Evolutionary conservation across 2,888 invertebrate genomes (phyloP), one percentile per base, ranked within the genome.

Genomic region (Gryllus longicercus): DNA sequence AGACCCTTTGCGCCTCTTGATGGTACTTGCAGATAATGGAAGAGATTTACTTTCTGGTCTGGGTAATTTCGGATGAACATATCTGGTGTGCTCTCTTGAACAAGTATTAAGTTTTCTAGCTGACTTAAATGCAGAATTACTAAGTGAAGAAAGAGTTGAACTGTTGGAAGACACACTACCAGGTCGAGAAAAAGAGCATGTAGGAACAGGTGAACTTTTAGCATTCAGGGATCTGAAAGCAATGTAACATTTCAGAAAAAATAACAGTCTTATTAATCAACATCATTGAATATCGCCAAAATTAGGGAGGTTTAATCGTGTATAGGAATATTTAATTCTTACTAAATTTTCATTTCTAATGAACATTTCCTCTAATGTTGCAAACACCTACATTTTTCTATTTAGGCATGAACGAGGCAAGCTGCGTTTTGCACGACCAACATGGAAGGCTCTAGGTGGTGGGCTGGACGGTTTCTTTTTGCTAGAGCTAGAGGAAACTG

Each of bases 381-480:
- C 38, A 38, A 38, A 38, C 25, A 76, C 77, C 49, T 77, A 77
- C 77, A 50, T 49, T 77, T 50, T 77, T 77, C 77, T 77, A 49
- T 49, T 77, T 12, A 50, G 50, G 11, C 50, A 50, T 12, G 77
- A 21, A 14, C 21, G 77, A n/a, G 50, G 77, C 12, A 21, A 50
- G n/a, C 12, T 77, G 23, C 50, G 77, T 50, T 77, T 49, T n/a
- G 12, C n/a, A 25, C n/a, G 38, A 38, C 50, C 50, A 77, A 49
- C 77, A 50, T 49, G 49, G 49, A 14, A 63, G n/a, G 14, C n/a
- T 63, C 63, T 77, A 18, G 77, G 49, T 23, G 77, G 14, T 50
- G 77, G 49, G 12, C 21, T 50, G 77, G 77, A 77, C 49, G 77
- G 50, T 50, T 77, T 77, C 50, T 77, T 77, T 50, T 77, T 49